Base-by-base conservation (phyloP, 2,113 vertebrate genomes). In the Picathartes gymnocephalus region DNA sequence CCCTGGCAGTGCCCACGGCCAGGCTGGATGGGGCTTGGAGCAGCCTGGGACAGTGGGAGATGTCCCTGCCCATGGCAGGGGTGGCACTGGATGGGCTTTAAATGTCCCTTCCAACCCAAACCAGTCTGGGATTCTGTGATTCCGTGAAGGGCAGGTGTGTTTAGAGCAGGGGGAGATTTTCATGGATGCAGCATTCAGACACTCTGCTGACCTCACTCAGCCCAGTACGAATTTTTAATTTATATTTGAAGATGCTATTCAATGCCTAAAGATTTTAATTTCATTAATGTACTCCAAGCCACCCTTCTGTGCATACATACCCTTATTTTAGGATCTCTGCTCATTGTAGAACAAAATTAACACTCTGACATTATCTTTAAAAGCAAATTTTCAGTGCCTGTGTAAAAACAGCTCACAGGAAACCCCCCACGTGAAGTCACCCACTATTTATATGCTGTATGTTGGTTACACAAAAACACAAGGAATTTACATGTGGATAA, bases 281-380 rank as follows among this genome's bases (percentile, higher is more conserved):
- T 65, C 51, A 31, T 56, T 79, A 48, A 65, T 4, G 7, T 48
- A 5, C 53, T 40, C 37, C 71, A 74, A 88, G 47, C 21, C 56
- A 65, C 30, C 18, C 1, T 53, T 79, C 13, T 45, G 15, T 42
- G 24, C 0, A 0, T 5, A 42, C 17, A 25, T 39, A 6, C 25
- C 42, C 37, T 53, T 77, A n/a, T 54, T 90, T 72, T 33, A 76
- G 33, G 53, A 58, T 57, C 48, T 86, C n/a, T 90, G 70, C 33
- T 80, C 21, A 22, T 18, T 25, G 19, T 28, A 48, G 23, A 77
- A 66, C 35, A 12, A 39, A 80, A 88, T 47, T 47, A 73, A 42
- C 27, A 5, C 12, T 17, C 42, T 76, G 42, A 53, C 5, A 15
- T 74, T 40, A 30, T 51, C 48, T 80, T 62, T 81, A 58, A 80